phyloP scores from a whole-genome alignment of 2,797 vertebrate species.

The Astyanax mexicanus region DNA sequence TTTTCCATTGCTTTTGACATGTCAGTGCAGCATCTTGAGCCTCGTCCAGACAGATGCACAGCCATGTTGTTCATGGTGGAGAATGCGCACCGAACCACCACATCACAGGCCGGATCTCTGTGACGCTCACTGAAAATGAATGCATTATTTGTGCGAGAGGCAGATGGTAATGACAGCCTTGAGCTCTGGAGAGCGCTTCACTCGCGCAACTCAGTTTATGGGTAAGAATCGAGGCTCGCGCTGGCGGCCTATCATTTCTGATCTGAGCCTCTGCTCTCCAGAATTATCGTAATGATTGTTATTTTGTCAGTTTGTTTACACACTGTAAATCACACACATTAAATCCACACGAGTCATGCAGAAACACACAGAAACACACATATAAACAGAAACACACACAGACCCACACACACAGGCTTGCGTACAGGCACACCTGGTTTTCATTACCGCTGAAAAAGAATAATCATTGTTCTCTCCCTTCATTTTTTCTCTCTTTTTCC shows the following conservation, averaged over 20 bases:
- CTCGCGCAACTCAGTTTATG: conserved; percentile 2
- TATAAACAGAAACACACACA: conserved; percentile 18
- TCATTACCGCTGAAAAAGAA: conserved; percentile 48
- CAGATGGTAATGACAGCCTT: conserved; percentile 14
- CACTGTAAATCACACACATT: conserved; percentile 7
- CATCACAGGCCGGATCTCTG: conserved; percentile 33
- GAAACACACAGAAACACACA: neutral
- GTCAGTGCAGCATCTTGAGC: too few relatives aligned
- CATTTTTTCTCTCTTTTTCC: conserved; percentile 1
- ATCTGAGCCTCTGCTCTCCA: conserved; percentile 20
- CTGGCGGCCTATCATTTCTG: conserved; percentile 7
- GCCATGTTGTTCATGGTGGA: conserved; percentile 9
- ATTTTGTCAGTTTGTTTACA: conserved; percentile 35
- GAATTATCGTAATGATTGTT: conserved; percentile 17
- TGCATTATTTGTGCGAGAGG: conserved; percentile 14
- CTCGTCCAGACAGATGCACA: conserved; percentile 3
- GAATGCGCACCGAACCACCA: neutral
- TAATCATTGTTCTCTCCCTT: conserved; percentile 49
- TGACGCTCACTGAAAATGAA: conserved; percentile 22
- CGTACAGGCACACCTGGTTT: conserved; percentile 52
- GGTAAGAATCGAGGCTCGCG: conserved; percentile 4
- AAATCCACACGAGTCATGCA: conserved; percentile 14
- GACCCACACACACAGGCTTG: conserved; percentile 6
- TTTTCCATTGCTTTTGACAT: too few relatives aligned
- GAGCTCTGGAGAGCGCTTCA: conserved; percentile 10